phyloP scores from a whole-genome alignment of 2,113 vertebrate genomes.

The Carlito syrichta region DNA sequence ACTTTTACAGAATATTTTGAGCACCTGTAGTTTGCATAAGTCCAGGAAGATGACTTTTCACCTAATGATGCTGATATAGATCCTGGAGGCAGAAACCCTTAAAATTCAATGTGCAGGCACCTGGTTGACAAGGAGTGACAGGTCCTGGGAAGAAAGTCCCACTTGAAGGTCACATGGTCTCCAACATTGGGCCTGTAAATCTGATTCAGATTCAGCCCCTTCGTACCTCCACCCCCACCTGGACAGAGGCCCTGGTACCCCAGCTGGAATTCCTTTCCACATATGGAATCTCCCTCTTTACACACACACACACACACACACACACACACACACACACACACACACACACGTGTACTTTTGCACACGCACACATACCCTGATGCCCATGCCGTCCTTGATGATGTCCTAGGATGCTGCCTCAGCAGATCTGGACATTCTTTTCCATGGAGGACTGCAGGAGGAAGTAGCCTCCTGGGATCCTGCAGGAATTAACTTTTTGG shows the following conservation, averaged over 20 bases:
- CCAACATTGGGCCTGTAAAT: too few species aligned
- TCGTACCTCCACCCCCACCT: rapidly evolving
- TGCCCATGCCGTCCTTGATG: too few species aligned
- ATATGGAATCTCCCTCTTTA: neutral
- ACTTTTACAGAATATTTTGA: neutral
- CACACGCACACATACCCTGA: neutral
- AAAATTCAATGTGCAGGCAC: neutral
- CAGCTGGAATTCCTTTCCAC: neutral
- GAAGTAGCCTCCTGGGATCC: neutral
- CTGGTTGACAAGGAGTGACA: neutral
- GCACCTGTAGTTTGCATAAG: neutral
- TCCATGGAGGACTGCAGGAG: neutral
- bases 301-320: rapidly evolving
- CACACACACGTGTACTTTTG: too few species aligned
- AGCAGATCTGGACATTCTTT: neutral
- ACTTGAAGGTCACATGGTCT: neutral
- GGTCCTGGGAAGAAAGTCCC: neutral
- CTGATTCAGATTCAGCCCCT: too few species aligned
- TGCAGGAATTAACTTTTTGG: neutral
- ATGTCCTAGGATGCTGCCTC: neutral
- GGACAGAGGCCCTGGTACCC: neutral
- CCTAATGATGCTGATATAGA: neutral
- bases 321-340: neutral
- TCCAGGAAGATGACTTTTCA: neutral
- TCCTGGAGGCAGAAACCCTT: neutral